phyloP scores from a whole-genome alignment of 2,888 invertebrate genomes.

The Drosophila engyochracea region DNA sequence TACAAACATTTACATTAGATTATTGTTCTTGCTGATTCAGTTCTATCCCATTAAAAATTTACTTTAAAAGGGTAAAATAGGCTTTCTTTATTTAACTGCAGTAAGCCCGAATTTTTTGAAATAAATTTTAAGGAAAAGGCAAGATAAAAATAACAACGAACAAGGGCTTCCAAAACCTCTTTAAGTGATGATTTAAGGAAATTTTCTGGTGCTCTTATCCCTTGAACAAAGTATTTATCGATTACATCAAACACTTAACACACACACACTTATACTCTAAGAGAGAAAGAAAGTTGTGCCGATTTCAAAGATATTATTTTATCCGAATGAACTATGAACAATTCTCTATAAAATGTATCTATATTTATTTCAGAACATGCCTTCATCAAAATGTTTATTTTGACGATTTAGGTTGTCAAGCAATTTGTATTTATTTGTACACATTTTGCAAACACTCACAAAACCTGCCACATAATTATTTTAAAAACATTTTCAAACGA shows the following conservation, averaged over 20 bases:
- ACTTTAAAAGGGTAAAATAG: background rate
- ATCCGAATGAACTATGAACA: background rate
- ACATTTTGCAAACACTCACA: background rate
- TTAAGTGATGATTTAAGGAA: no score
- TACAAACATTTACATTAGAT: background rate
- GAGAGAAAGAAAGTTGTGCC: no score
- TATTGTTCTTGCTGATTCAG: background rate
- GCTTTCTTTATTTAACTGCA: background rate
- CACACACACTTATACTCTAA: no score
- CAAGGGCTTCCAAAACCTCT: no score
- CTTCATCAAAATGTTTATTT: background rate
- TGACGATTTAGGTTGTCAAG: background rate
- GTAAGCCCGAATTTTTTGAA: no score
- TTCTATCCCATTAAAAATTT: background rate
- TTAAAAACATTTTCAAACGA: background rate
- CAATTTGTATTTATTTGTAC: background rate
- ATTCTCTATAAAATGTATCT: rapidly evolving
- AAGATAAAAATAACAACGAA: no score
- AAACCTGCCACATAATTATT: background rate
- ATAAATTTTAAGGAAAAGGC: no score
- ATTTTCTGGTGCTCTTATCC: no score
- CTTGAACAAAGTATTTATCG: no score
- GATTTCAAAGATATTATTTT: background rate
- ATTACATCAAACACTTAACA: no score
- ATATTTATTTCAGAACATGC: background rate